phyloP scores from a whole-genome alignment of 2,113 vertebrate genomes.

The Peucedramus taeniatus region DNA sequence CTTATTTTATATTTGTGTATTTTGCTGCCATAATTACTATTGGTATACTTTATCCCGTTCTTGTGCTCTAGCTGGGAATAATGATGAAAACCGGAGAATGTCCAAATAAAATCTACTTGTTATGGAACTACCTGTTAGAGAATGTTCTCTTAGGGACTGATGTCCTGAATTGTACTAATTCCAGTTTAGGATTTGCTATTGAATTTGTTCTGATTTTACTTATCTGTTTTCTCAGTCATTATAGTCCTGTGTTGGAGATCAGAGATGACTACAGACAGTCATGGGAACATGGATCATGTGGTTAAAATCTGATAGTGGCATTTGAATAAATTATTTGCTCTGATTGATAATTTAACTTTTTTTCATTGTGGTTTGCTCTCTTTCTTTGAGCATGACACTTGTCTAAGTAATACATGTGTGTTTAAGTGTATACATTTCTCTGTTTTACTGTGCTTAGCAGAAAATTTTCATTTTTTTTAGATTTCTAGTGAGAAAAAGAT shows the following conservation, averaged over 20 bases:
- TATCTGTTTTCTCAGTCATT: neutral
- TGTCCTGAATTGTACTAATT: neutral
- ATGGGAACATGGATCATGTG: neutral
- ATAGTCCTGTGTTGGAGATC: neutral
- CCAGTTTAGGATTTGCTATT: neutral
- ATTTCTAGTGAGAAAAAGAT: neutral
- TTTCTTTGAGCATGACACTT: neutral
- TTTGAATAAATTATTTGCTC: neutral
- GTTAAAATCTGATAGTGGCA: neutral
- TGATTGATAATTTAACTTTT: neutral
- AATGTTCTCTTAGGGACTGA: neutral
- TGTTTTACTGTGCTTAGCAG: neutral
- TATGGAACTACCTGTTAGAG: neutral
- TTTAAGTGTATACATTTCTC: neutral
- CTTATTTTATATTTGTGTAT: accelerated
- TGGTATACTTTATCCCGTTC: neutral
- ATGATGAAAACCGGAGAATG: neutral
- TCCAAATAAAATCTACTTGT: neutral
- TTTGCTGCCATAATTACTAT: neutral
- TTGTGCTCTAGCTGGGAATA: neutral
- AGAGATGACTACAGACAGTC: neutral
- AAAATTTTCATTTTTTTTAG: neutral
- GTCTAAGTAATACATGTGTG: neutral
- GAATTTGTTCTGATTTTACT: neutral
- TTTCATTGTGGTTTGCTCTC: neutral